Evolutionary conservation across 1,140 invertebrate species (phyloP).

Genomic region (Brachionus rotundiformis): DNA sequence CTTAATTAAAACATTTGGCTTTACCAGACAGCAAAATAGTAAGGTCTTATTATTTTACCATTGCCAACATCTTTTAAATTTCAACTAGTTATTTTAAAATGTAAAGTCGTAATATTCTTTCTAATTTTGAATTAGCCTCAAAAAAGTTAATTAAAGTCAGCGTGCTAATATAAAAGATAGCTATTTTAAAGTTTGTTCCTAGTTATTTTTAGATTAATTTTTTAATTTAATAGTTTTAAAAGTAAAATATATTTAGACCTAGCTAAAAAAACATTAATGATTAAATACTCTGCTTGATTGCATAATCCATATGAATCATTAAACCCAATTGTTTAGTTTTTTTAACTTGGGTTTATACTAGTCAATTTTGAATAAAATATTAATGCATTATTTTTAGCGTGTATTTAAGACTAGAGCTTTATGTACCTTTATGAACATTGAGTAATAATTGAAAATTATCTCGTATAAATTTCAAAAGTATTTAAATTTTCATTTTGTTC

Average conservation of each 20-base stretch:
- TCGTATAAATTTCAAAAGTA: background rate
- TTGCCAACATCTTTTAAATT: background rate
- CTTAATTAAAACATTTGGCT: too few relatives aligned
- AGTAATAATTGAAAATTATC: constrained; percentile 9
- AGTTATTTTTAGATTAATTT: background rate
- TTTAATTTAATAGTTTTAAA: background rate
- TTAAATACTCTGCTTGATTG: background rate
- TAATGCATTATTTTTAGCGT: constrained; percentile 15
- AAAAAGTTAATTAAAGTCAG: background rate
- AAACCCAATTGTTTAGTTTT: background rate
- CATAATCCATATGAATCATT: background rate
- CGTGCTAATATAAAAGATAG: background rate
- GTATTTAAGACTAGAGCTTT: background rate
- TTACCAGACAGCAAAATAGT: too few relatives aligned
- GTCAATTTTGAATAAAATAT: constrained; percentile 1
- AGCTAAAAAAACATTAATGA: background rate
- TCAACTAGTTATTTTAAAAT: background rate
- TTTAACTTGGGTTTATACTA: constrained; percentile 8
- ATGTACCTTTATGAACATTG: constrained; percentile 11
- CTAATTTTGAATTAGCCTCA: background rate
- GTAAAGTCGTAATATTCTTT: background rate
- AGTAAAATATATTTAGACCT: background rate
- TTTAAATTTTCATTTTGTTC: background rate
- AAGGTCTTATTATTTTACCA: background rate
- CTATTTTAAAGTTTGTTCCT: background rate